Base-by-base conservation (phyloP, 1,140 invertebrate species). In the Mycetomoellerius zeteki region DNA sequence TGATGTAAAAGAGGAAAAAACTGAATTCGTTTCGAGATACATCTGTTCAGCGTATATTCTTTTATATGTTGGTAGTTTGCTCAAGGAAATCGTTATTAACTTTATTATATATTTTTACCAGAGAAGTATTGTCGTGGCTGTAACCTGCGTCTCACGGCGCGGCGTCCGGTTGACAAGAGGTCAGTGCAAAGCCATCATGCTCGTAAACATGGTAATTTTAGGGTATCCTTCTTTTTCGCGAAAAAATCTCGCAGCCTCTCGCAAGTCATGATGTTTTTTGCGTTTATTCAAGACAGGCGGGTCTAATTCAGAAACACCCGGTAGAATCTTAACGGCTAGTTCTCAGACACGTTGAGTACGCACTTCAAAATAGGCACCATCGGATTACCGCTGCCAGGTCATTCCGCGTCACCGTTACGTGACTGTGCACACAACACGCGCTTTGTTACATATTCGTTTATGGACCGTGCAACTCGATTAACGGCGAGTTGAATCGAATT, bases 191-290 rank as follows among this genome's bases (percentile, higher is more conserved):
- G 27, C 27, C 54, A 24, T 60, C n/a, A 24, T n/a, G 80, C 56
- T 84, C 37, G 69, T 84, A 75, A 84, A 75, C 80, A 43, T 43
- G 43, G 33, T 84, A 73, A 75, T 84, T 84, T 75, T 60, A 84
- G 54, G 43, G 7, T 50, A 73, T 62, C 10, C 56, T 84, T 84
- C 47, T 73, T 73, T 84, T 73, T 73, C 37, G 7, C 80, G 54
- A 50, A 37, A 60, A 27, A 27, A 73, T 14, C 37, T 27, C 37
- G 21, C 30, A 21, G 21, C 16, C 56, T 16, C 52, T 78, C 19
- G 37, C 6, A n/a, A 60, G 19, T 7, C 5, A 4, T 1, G 37
- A 24, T 24, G 30, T 8, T 30, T 12, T 21, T n/a, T 10, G 52
- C 65, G 14, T 30, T 65, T 52, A 14, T 60, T n/a, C 65, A 16